Conservation (phyloP, 2,113 vertebrate species). For the Phyllopteryx taeniolatus region DNA sequence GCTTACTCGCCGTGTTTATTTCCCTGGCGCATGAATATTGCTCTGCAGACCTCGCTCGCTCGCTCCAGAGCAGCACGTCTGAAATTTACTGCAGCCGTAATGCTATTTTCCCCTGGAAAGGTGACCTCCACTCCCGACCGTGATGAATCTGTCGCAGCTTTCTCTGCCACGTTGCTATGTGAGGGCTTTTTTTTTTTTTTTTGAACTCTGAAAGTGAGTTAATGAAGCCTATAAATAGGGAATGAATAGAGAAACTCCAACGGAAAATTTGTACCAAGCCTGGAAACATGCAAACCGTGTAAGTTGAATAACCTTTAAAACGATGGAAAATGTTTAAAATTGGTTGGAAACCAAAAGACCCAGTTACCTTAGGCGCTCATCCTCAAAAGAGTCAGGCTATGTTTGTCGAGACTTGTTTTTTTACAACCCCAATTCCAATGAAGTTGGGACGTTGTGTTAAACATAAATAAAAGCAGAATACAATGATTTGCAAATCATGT, state of each 20-base stretch:
- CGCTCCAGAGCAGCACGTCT: constrained; percentile 56
- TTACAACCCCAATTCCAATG: too few species aligned
- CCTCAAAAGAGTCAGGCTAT: not conserved
- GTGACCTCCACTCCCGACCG: constrained; percentile 57
- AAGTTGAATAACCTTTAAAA: not conserved
- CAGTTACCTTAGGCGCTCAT: not conserved
- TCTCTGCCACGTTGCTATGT: constrained; percentile 8
- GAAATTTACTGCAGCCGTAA: constrained; percentile 56
- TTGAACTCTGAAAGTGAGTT: not conserved
- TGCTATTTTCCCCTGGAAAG: constrained; percentile 54
- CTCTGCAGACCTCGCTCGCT: constrained; percentile 31
- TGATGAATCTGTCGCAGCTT: constrained; percentile 39
- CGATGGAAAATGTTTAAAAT: not conserved
- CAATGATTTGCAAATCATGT: too few species aligned
- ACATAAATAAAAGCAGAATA: too few species aligned
- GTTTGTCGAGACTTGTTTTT: too few species aligned
- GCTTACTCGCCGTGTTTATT: constrained; percentile 60
- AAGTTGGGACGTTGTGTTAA: too few species aligned
- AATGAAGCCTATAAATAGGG: constrained; percentile 8
- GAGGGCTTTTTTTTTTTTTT: not conserved
- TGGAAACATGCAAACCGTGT: not conserved
- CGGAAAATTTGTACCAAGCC: not conserved
- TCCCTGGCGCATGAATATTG: constrained; percentile 44
- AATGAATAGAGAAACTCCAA: not conserved
- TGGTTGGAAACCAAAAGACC: not conserved